phyloP scores from a whole-genome alignment of 2,797 vertebrate species.

The Neosalanx taihuensis region DNA sequence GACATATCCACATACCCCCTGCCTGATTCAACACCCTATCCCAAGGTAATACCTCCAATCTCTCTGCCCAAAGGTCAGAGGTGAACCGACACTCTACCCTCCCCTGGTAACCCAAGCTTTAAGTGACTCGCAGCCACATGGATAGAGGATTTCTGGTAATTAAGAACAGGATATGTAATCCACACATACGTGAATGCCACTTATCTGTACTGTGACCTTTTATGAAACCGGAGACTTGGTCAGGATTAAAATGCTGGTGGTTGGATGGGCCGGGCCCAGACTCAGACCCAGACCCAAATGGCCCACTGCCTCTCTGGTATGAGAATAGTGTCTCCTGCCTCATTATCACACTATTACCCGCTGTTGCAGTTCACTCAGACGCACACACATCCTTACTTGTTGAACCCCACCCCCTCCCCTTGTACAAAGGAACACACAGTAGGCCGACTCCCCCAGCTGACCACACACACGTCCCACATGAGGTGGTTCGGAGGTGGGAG shows the following conservation, averaged over 20 bases:
- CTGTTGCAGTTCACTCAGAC: conserved; percentile 9
- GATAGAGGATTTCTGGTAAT: conserved; percentile 64
- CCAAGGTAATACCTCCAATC: conserved; percentile 59
- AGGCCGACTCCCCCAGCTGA: no score
- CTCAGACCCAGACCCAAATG: conserved; percentile 59
- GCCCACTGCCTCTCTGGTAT: conserved; percentile 54
- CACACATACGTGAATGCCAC: conserved; percentile 57
- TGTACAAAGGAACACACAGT: no score
- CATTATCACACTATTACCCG: conserved; percentile 67
- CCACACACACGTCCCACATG: no score
- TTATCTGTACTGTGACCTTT: conserved; percentile 68
- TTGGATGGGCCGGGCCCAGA: conserved; percentile 54
- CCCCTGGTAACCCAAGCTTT: conserved; percentile 54
- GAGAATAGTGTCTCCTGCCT: conserved; percentile 68
- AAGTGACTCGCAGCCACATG: conserved; percentile 26
- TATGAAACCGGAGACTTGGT: conserved; percentile 67
- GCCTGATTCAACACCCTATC: conserved; percentile 59
- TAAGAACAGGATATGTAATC: conserved; percentile 73
- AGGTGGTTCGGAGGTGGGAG: no score
- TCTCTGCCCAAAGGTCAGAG: conserved; percentile 49
- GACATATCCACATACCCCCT: conserved; percentile 51
- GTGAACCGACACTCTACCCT: conserved; percentile 52
- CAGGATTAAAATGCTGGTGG: conserved; percentile 73
- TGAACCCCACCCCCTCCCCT: no score
- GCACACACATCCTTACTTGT: no score